A percentile compares a stretch with the other conserved stretches of the same genome.
Conservation (phyloP, 2,888 invertebrate genomes). For the Heliconius erato region DNA sequence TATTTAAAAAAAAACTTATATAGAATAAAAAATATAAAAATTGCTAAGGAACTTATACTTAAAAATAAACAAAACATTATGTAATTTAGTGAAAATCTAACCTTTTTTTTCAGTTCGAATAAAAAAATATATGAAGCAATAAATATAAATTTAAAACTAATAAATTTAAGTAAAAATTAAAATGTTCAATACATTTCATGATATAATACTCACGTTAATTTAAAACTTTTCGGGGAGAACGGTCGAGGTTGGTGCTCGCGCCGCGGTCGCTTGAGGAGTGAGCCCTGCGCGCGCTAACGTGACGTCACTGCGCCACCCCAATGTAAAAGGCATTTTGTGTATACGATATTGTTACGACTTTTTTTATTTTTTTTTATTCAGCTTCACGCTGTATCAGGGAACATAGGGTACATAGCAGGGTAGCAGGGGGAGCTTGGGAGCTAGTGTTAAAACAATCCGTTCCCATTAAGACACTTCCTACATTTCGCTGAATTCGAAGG, state of each 20-base stretch:
- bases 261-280: background rate
- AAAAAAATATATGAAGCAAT: too few species aligned
- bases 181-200: background rate
- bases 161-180: background rate
- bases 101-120: too few species aligned
- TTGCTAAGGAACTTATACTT: background rate
- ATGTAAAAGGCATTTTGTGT: background rate
- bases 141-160: too few species aligned
- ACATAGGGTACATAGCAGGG: too few species aligned
- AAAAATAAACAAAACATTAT: too few species aligned
- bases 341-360: background rate
- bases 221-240: background rate
- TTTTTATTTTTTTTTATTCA: too few species aligned
- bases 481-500: too few species aligned
- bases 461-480: too few species aligned
- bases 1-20: background rate
- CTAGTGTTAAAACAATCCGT: too few species aligned
- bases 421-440: too few species aligned
- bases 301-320: conserved; percentile 41
- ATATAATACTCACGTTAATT: conserved; percentile 6
- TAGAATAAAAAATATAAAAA: background rate
- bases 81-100: too few species aligned
- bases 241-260: background rate
- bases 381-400: too few species aligned
- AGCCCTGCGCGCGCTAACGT: conserved; percentile 28